Conservation (phyloP, 2,113 vertebrate species). For the Pseudois nayaur region DNA sequence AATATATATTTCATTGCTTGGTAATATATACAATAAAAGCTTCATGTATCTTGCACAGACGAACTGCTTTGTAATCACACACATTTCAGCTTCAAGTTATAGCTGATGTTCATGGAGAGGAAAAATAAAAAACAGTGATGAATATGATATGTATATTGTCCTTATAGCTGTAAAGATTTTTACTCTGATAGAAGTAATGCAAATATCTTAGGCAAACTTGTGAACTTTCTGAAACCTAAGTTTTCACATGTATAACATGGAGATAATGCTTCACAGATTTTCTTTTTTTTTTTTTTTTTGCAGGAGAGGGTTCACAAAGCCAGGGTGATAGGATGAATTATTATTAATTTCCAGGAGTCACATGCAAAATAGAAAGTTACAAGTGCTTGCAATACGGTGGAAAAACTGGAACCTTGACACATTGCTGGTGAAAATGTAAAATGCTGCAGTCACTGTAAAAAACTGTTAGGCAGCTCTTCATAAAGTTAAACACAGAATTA, state of each 20-base stretch:
- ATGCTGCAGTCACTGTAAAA: not conserved
- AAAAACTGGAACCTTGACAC: not conserved
- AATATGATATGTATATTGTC: not conserved
- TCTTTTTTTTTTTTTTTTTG: no score
- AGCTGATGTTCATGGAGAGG: not conserved
- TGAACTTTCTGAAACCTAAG: not conserved
- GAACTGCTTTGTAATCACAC: not conserved
- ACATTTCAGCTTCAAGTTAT: not conserved
- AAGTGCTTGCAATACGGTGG: not conserved
- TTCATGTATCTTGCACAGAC: not conserved
- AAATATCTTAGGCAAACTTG: not conserved
- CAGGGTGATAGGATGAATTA: not conserved
- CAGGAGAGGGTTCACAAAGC: not conserved
- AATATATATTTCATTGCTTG: not conserved
- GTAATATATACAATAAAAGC: not conserved
- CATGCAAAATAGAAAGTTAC: not conserved
- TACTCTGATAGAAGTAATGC: not conserved
- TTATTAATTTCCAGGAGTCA: not conserved
- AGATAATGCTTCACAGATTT: not conserved
- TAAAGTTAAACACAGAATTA: not conserved
- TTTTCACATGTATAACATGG: not conserved
- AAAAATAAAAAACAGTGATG: not conserved
- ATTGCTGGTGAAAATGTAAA: not conserved
- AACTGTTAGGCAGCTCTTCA: not conserved
- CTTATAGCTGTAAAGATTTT: not conserved